phyloP scores from a whole-genome alignment of 2,113 vertebrate species.

The Leptocoma aspasia region DNA sequence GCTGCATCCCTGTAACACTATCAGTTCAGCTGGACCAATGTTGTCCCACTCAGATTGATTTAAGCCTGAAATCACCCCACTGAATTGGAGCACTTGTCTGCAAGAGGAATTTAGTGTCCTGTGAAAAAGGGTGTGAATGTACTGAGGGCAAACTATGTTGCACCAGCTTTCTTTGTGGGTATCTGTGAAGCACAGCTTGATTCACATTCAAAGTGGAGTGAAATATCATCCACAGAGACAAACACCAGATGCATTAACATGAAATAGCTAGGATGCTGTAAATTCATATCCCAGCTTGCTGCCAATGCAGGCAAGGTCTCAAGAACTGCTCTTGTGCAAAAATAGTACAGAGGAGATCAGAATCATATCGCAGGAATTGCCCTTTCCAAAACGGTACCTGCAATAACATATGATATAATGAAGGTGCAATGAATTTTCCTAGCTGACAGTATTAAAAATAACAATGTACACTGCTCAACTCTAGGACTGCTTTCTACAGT shows the following conservation, averaged over 20 bases:
- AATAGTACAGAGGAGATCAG: neutral
- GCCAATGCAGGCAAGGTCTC: slow-evolving; percentile 16
- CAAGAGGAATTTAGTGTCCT: slow-evolving; percentile 19
- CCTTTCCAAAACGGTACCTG: slow-evolving; percentile 32
- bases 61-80: neutral
- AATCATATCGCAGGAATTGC: neutral
- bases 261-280: neutral
- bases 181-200: neutral
- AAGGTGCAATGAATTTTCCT: slow-evolving; percentile 42
- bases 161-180: neutral
- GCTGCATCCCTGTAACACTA: neutral
- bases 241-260: neutral
- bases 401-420: slow-evolving; percentile 57
- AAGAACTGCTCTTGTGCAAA: slow-evolving; percentile 15
- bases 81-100: slow-evolving; percentile 17
- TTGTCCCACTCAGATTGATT: neutral
- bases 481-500: slow-evolving; percentile 6
- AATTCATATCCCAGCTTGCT: slow-evolving; percentile 7
- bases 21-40: neutral
- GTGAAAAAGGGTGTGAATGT: neutral
- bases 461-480: neutral
- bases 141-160: neutral
- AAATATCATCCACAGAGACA: slow-evolving; percentile 18
- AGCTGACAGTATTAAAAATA: slow-evolving; percentile 50
- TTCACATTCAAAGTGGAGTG: slow-evolving; percentile 12